Evolutionary conservation across 2,797 vertebrate genomes (phyloP).

Genomic region (Anguilla obscura): DNA sequence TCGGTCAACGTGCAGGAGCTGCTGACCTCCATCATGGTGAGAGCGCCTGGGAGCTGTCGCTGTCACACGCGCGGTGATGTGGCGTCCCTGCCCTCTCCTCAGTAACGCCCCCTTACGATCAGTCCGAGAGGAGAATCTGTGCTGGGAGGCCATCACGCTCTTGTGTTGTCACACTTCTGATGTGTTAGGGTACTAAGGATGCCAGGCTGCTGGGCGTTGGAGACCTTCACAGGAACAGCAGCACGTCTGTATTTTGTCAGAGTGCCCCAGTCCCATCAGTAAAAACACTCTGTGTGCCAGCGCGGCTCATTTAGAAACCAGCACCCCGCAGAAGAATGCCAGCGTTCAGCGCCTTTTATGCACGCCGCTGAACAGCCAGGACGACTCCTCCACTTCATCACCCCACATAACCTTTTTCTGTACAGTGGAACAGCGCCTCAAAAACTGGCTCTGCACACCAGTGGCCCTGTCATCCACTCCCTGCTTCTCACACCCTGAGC

Average conservation of each 20-base stretch:
- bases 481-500: too few relatives aligned
- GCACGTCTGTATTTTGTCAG: not conserved
- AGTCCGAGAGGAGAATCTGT: not conserved
- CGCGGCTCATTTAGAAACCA: not conserved
- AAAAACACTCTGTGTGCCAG: not conserved
- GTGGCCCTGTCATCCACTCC: too few relatives aligned
- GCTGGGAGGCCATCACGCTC: not conserved
- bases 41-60: not conserved
- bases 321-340: not conserved
- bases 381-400: not conserved
- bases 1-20: conserved; percentile 90
- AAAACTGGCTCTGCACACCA: not conserved
- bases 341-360: not conserved
- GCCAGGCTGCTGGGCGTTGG: not conserved
- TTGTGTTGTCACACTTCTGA: not conserved
- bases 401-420: not conserved
- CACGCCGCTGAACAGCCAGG: not conserved
- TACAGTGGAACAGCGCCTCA: not conserved
- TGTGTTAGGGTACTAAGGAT: not conserved
- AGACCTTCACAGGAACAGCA: not conserved
- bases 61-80: not conserved
- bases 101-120: not conserved
- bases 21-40: conserved; percentile 90
- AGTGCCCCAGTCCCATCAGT: not conserved
- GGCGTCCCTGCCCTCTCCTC: not conserved